Evolutionary conservation across 2,113 vertebrate genomes (phyloP).

Genomic region (Heterocephalus glaber): DNA sequence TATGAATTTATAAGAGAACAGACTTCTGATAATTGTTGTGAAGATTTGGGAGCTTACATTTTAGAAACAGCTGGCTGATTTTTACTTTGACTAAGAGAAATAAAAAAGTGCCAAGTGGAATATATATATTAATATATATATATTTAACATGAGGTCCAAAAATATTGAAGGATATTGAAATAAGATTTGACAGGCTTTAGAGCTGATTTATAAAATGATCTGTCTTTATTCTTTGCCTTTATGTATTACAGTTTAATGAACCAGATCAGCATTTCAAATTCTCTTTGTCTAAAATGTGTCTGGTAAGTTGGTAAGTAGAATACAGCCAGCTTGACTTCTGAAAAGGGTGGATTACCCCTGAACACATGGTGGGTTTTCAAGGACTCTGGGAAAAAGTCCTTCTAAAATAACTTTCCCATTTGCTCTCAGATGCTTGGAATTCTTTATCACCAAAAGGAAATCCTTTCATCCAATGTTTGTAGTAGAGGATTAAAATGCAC

Average conservation of each 20-base stretch:
- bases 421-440: constrained; percentile 68
- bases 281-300: not conserved
- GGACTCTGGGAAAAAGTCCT: constrained; percentile 56
- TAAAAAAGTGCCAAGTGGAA: not conserved
- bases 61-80: constrained; percentile 58
- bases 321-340: not conserved
- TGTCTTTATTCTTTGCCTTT: not conserved
- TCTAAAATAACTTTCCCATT: constrained; percentile 71
- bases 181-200: constrained; percentile 12
- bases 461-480: constrained; percentile 70
- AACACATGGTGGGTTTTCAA: constrained; percentile 51
- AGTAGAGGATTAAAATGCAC: constrained; percentile 63
- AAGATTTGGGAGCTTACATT: constrained; percentile 41
- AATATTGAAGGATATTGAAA: constrained; percentile 32
- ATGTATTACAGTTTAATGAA: not conserved
- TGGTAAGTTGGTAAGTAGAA: not conserved
- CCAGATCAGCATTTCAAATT: constrained; percentile 3
- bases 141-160: too few species aligned
- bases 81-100: not conserved
- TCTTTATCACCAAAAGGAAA: constrained; percentile 73
- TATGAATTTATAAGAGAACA: not conserved
- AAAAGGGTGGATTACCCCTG: constrained; percentile 54
- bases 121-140: not conserved
- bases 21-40: constrained; percentile 33
- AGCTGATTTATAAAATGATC: constrained; percentile 36